These are phyloP conservation scores for Phthorimaea operculella DNA, from an alignment of 1,140 invertebrate genomes.

Conservation along the genomic window DNA sequence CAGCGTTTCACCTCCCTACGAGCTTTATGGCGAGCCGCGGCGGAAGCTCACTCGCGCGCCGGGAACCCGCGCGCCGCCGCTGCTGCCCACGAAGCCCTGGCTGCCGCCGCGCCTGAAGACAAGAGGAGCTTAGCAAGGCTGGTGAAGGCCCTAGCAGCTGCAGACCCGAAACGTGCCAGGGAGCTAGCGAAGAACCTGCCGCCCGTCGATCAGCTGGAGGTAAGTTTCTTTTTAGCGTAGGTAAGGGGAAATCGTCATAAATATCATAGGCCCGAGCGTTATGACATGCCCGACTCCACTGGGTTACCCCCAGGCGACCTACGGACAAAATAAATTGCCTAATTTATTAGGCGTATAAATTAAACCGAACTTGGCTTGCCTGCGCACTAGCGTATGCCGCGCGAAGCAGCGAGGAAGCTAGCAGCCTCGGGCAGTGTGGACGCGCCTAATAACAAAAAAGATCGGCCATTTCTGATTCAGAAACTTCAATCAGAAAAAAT, in stretches of 20 bases:
- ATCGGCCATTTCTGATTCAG: no score
- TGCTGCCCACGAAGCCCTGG: slow-evolving; percentile 84
- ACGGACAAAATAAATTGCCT: no score
- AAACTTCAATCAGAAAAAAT: no score
- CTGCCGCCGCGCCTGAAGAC: slow-evolving; percentile 81
- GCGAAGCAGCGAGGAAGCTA: no score
- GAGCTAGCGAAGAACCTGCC: slow-evolving; percentile 78
- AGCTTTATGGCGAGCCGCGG: slow-evolving; percentile 81
- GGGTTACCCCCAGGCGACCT: no score
- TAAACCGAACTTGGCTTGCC: no score
- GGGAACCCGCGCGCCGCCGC: slow-evolving; percentile 82
- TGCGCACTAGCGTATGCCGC: no score
- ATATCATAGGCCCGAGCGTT: no score
- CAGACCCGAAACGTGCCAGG: slow-evolving; percentile 79
- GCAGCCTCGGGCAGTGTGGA: no score
- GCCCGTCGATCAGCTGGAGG: slow-evolving; percentile 72
- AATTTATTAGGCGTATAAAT: no score
- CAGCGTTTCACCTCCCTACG: slow-evolving; percentile 31
- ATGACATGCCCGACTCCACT: no score
- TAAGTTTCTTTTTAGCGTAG: slow-evolving; percentile 26
- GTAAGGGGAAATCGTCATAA: background rate
- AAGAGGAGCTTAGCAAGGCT: slow-evolving; percentile 85
- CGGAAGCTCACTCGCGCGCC: slow-evolving; percentile 84
- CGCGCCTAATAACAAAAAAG: no score
- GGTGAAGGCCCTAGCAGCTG: slow-evolving; percentile 87